These are phyloP conservation scores for Gavia stellata DNA, from an alignment of 2,113 vertebrate species.

Conservation along the genomic window DNA sequence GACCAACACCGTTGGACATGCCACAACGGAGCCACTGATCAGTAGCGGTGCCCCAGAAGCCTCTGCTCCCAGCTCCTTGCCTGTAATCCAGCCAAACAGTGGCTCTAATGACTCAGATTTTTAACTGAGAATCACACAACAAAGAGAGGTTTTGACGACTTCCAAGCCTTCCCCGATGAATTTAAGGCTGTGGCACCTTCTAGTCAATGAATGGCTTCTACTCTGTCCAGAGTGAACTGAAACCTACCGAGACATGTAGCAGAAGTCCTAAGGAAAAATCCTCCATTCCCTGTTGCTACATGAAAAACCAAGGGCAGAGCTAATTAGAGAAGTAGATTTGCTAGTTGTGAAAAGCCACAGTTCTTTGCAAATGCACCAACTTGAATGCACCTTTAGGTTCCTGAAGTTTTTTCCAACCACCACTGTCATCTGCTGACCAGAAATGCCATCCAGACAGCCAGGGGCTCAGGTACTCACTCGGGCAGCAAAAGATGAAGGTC, in stretches of 20 bases:
- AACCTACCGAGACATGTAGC: background rate
- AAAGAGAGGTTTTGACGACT: background rate
- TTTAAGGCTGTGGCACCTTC: background rate
- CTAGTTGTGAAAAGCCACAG: background rate
- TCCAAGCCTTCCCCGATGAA: background rate
- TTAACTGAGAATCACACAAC: background rate
- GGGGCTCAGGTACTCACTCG: background rate
- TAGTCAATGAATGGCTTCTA: background rate
- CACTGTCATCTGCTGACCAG: background rate
- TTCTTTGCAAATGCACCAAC: background rate
- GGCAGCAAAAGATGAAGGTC: background rate
- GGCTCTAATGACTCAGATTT: background rate
- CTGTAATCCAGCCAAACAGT: background rate
- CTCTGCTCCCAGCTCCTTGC: background rate
- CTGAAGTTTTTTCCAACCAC: background rate
- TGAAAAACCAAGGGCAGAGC: background rate
- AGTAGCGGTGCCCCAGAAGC: background rate
- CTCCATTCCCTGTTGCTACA: background rate
- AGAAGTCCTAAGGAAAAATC: background rate
- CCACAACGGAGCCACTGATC: accelerated
- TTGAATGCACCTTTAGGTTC: background rate
- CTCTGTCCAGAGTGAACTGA: background rate
- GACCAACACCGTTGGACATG: background rate
- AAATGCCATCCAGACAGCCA: background rate
- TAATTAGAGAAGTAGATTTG: background rate